phyloP scores from a whole-genome alignment of 1,140 invertebrate species.

The Stenopsyche tienmushanensis region DNA sequence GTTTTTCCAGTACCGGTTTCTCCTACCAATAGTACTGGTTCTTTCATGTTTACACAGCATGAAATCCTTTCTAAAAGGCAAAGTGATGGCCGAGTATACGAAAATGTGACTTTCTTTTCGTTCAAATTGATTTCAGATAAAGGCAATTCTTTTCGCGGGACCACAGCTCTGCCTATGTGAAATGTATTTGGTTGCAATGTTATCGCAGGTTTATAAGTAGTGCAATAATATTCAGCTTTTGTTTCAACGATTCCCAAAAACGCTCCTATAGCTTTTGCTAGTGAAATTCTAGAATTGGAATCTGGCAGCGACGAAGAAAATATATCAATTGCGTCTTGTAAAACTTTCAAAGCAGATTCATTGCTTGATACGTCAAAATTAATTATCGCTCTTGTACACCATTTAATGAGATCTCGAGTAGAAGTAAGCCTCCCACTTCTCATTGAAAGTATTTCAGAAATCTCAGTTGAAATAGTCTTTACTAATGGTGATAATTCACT shows the following conservation, averaged over 20 bases:
- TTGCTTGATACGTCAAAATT: conserved; percentile 75
- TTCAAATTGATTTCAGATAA: conserved; percentile 50
- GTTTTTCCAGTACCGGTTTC: conserved; percentile 99
- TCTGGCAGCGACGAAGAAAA: conserved; percentile 78
- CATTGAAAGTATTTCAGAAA: conserved; percentile 43
- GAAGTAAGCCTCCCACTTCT: conserved; percentile 67
- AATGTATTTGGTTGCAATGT: conserved; percentile 49
- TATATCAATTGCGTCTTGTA: conserved; percentile 90
- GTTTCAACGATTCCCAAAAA: conserved; percentile 80
- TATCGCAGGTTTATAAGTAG: conserved; percentile 77
- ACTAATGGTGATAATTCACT: conserved; percentile 43
- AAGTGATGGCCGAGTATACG: conserved; percentile 75
- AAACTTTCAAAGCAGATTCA: conserved; percentile 73
- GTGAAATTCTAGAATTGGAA: conserved; percentile 60
- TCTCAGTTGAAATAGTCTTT: conserved; percentile 41
- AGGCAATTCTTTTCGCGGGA: conserved; percentile 49
- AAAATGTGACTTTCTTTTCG: conserved; percentile 64
- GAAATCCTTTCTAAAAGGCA: conserved; percentile 85
- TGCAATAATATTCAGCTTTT: conserved; percentile 79
- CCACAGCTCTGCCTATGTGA: conserved; percentile 51
- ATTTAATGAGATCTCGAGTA: conserved; percentile 90
- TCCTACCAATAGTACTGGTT: conserved; percentile 93
- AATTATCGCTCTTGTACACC: conserved; percentile 76
- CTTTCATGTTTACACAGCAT: conserved; percentile 76
- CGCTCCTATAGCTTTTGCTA: conserved; percentile 75